Conservation (phyloP, 2,113 vertebrate species). For the Pelecanoides urinatrix region DNA sequence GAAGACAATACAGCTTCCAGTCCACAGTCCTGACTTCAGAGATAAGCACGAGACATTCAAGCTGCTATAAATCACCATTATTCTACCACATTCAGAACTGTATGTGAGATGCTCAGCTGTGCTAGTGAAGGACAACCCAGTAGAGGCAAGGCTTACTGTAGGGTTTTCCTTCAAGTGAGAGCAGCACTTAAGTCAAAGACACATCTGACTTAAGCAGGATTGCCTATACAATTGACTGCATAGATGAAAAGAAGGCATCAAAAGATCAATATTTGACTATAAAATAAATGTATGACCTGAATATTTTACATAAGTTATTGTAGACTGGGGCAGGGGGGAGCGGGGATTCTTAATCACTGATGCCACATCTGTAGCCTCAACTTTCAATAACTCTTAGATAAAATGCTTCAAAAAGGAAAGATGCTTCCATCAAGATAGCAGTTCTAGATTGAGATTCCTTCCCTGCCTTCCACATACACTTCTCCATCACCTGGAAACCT, state of each 20-base stretch:
- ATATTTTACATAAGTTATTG: neutral
- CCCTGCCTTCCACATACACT: neutral
- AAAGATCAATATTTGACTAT: neutral
- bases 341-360: neutral
- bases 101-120: neutral
- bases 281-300: neutral
- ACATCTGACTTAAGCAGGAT: neutral
- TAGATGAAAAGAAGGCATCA: neutral
- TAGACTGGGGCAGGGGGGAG: neutral
- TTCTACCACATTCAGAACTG: neutral
- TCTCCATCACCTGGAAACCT: neutral
- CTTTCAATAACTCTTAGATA: neutral
- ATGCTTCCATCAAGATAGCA: neutral
- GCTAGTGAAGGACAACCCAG: neutral
- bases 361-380: neutral
- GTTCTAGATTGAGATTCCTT: neutral
- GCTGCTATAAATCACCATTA: neutral
- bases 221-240: neutral
- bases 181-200: neutral
- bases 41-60: neutral
- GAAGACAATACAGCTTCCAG: neutral
- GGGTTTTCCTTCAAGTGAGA: neutral
- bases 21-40: neutral
- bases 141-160: neutral
- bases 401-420: neutral